These are phyloP conservation scores for Sitophilus oryzae DNA, from an alignment of 1,140 invertebrate genomes.

Conservation along the genomic window DNA sequence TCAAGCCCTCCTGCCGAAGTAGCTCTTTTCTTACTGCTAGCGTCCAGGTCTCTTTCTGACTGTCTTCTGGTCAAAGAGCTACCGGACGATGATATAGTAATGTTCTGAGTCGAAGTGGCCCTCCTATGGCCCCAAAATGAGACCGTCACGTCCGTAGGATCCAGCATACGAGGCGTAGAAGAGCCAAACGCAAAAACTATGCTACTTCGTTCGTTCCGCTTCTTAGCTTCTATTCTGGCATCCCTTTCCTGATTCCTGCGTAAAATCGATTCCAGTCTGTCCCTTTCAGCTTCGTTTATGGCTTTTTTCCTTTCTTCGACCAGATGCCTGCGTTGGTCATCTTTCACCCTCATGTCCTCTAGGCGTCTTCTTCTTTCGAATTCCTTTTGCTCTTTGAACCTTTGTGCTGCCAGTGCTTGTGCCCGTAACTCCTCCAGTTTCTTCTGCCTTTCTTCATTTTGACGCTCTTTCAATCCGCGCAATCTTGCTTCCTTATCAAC, in stretches of 20 bases:
- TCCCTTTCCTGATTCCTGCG: constrained; percentile 79
- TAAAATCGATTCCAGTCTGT: constrained; percentile 75
- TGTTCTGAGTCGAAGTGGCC: constrained; percentile 81
- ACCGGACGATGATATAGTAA: constrained; percentile 53
- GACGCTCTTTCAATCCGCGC: constrained; percentile 65
- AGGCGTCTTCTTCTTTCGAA: constrained; percentile 72
- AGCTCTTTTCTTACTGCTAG: constrained; percentile 74
- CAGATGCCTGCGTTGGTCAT: constrained; percentile 67
- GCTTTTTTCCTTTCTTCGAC: constrained; percentile 81
- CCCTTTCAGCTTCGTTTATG: constrained; percentile 80
- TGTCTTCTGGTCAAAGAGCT: constrained; percentile 73
- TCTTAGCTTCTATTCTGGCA: constrained; percentile 70
- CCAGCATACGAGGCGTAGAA: constrained; percentile 78
- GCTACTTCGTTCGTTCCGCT: constrained; percentile 61
- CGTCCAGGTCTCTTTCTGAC: constrained; percentile 71
- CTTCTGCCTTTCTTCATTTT: constrained; percentile 78
- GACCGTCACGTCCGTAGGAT: constrained; percentile 70
- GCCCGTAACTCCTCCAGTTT: constrained; percentile 80
- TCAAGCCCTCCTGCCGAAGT: constrained; percentile 68
- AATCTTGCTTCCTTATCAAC: constrained; percentile 54
- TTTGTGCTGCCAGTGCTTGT: constrained; percentile 78
- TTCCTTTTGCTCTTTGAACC: constrained; percentile 81
- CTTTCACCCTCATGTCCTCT: constrained; percentile 70
- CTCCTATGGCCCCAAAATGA: constrained; percentile 76
- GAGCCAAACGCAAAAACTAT: constrained; percentile 82